These are phyloP conservation scores for Semnopithecus entellus DNA, from an alignment of 2,113 vertebrate genomes.

Conservation along the genomic window DNA sequence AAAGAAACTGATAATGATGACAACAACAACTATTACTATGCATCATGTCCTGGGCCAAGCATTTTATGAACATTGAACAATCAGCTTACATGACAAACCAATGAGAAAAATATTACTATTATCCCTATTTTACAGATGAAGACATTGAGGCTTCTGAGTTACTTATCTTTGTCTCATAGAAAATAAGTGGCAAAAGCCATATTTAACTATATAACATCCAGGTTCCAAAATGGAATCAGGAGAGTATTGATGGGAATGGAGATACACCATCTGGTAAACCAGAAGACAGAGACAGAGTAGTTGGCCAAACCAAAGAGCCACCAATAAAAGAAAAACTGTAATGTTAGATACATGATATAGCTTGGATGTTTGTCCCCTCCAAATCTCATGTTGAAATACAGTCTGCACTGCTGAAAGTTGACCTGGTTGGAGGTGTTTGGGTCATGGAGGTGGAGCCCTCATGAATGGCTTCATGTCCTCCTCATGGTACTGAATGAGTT, in stretches of 20 bases:
- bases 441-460: too few relatives aligned
- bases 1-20: neutral
- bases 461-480: too few relatives aligned
- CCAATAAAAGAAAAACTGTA: neutral
- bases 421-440: too few relatives aligned
- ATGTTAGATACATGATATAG: neutral
- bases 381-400: too few relatives aligned
- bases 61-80: neutral
- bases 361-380: too few relatives aligned
- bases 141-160: neutral
- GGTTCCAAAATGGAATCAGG: neutral
- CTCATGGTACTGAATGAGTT: too few relatives aligned
- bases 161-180: neutral
- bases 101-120: neutral
- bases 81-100: neutral
- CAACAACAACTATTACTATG: neutral
- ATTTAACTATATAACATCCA: neutral
- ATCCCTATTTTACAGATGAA: neutral
- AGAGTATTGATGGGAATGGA: neutral
- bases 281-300: neutral
- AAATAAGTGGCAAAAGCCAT: neutral
- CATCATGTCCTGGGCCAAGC: neutral
- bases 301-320: neutral
- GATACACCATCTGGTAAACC: neutral
- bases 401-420: too few relatives aligned